Conservation (phyloP, 2,888 invertebrate species). For the Scaptodrosophila latifasciaeformis region DNA sequence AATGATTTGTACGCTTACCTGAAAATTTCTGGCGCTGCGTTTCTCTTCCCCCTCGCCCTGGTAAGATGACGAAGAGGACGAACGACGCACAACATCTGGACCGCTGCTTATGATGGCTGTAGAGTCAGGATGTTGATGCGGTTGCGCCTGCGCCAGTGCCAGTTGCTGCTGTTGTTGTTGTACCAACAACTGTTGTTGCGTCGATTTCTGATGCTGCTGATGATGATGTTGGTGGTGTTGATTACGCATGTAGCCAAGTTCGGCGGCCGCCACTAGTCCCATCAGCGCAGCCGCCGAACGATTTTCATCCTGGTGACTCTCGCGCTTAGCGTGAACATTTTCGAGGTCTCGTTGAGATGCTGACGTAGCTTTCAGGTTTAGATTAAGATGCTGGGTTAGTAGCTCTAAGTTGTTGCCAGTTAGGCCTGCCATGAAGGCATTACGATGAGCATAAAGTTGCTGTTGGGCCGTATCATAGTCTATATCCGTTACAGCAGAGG, state of each 20-base stretch:
- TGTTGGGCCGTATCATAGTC: slow-evolving; percentile 67
- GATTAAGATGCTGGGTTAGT: slow-evolving; percentile 58
- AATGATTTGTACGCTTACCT: slow-evolving; percentile 68
- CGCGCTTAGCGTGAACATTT: slow-evolving; percentile 36
- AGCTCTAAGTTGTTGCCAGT: slow-evolving; percentile 70
- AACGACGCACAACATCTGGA: slow-evolving; percentile 69
- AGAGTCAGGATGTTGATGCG: slow-evolving; percentile 74
- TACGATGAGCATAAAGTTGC: slow-evolving; percentile 70
- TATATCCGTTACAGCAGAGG: slow-evolving; percentile 30
- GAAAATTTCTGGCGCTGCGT: slow-evolving; percentile 71
- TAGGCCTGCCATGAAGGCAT: slow-evolving; percentile 70
- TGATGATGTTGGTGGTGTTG: slow-evolving; percentile 59
- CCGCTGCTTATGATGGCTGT: slow-evolving; percentile 62
- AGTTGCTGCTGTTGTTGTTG: slow-evolving; percentile 37
- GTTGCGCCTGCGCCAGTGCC: slow-evolving; percentile 33
- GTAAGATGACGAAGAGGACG: slow-evolving; percentile 63
- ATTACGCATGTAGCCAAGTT: slow-evolving; percentile 60
- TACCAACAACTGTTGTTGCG: slow-evolving; percentile 34
- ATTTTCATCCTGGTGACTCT: slow-evolving; percentile 36
- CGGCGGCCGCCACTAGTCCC: slow-evolving; percentile 55
- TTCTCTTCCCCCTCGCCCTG: slow-evolving; percentile 69
- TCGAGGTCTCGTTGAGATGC: slow-evolving; percentile 54
- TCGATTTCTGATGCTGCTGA: slow-evolving; percentile 22
- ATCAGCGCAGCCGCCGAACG: slow-evolving; percentile 55
- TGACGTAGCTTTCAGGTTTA: slow-evolving; percentile 47